A percentile compares a stretch with the other conserved stretches of the same genome.
phyloP scores from a whole-genome alignment of 2,888 invertebrate genomes.

The Magallana nippona region DNA sequence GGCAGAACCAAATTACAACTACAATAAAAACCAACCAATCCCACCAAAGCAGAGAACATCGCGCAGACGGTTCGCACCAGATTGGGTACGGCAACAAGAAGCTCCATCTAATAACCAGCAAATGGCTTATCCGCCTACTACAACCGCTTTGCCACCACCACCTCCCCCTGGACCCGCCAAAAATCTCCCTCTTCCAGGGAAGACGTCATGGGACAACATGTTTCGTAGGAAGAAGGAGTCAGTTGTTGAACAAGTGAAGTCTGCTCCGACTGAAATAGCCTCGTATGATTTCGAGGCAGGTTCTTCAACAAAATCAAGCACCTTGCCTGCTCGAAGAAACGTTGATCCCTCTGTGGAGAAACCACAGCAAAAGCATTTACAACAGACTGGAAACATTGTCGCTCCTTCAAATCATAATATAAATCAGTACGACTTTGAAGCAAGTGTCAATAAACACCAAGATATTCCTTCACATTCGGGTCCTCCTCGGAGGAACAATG shows the following conservation, averaged over 20 bases:
- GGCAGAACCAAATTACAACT: background rate
- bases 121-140: background rate
- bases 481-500: background rate
- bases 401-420: background rate
- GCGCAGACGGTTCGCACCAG: background rate
- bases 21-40: background rate
- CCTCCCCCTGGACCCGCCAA: background rate
- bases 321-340: background rate
- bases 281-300: conserved; percentile 18
- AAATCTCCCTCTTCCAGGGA: background rate
- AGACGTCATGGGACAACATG: conserved; percentile 7
- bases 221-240: background rate
- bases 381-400: background rate
- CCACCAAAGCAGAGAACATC: background rate
- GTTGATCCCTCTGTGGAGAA: background rate
- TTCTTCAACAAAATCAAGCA: background rate
- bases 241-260: background rate
- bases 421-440: background rate
- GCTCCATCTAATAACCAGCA: background rate
- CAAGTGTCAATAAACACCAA: background rate
- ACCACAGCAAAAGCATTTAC: background rate
- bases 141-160: background rate
- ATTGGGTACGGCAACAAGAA: background rate
- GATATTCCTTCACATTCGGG: background rate
- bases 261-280: background rate